Base-by-base conservation (phyloP, 2,113 vertebrate species). In the Oreochromis aureus region DNA sequence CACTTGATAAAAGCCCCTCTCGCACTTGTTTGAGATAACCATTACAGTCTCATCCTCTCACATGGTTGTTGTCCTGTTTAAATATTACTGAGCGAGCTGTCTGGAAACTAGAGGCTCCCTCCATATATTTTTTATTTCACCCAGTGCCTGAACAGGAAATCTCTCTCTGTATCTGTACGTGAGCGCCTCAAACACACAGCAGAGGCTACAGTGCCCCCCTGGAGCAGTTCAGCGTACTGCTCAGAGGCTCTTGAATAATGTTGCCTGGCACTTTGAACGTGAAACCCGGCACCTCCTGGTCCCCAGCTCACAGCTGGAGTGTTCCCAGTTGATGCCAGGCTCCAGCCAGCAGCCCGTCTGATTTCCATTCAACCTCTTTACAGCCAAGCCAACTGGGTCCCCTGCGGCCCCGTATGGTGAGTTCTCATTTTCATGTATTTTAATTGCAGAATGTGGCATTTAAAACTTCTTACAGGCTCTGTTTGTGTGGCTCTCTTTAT, bases 381-480 rank as follows among this genome's bases (percentile, higher is more conserved):
- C 41, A 41, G 13, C 22, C 71, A 3, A n/a, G 81, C 87, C 84
- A 80, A n/a, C 69, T 39, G 5, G 11, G 32, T 73, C 51, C 66
- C 22, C 66, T 8, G 24, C 18, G 36, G 24, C 36, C 30, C 36
- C 7, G 11, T 22, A 44, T 30, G 18, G 18, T 7, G 24, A 56
- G 19, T 73, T 54, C 66, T 76, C 53, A 58, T 85, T 80, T 80
- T 63, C 66, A 46, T 22, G 46, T 39, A 24, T 85, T 89, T 79
- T 69, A 87, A 82, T 85, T 87, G 58, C 82, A 56, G 63, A 80
- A 80, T 41, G 76, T 71, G 85, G 54, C 89, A 55, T 87, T 82
- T 89, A n/a, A 80, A 82, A 19, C 61, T 34, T 71, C 71, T 58
- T 15, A 39, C 83, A 73, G 8, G 59, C 69, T 73, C 22, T 46